Base-by-base conservation (phyloP, 2,797 vertebrate genomes). In the Aselliscus stoliczkanus region DNA sequence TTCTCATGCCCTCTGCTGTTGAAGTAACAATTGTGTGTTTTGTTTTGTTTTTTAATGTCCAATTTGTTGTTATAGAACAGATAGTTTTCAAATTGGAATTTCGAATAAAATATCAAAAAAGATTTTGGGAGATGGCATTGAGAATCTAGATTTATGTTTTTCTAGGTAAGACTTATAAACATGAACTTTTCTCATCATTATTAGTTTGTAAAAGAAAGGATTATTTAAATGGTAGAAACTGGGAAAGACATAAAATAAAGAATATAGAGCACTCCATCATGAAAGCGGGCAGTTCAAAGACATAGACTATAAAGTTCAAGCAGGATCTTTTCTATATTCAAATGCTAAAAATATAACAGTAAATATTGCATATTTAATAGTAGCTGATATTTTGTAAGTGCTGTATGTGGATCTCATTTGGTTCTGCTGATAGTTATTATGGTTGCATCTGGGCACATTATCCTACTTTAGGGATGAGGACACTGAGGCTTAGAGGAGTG, bases 1-100 rank as follows among this genome's bases (percentile, higher is more conserved):
- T 88, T 84, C 80, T 94, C 31, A 31, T 1, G 29, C 94, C 96
- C 89, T 93, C 95, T 98, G 80, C 96, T 95, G 83, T 95, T 93
- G 76, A 96, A 89, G 81, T 58, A 70, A 64, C 47, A 85, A 62
- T 18, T 47, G 3, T 75, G 29, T n/a, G n/a, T n/a, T n/a, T n/a
- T n/a, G n/a, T n/a, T n/a, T n/a, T n/a, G n/a, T n/a, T n/a, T n/a
- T n/a, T n/a, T n/a, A n/a, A 62, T 62, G 25, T 47, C n/a, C 21
- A n/a, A 17, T 65, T 47, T 34, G 23, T 64, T 64, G 2, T 50
- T 50, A 37, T 34, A 72, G n/a, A 42, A 72, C 21, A 90, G 73
- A 50, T 10, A 76, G 17, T 73, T 93, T 93, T 44, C 54, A 93
- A 83, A 88, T 79, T 60, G 79, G 6, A 77, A 87, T 93, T 90